These are phyloP conservation scores for Phocoena phocoena DNA, from an alignment of 2,113 vertebrate species.

Conservation along the genomic window DNA sequence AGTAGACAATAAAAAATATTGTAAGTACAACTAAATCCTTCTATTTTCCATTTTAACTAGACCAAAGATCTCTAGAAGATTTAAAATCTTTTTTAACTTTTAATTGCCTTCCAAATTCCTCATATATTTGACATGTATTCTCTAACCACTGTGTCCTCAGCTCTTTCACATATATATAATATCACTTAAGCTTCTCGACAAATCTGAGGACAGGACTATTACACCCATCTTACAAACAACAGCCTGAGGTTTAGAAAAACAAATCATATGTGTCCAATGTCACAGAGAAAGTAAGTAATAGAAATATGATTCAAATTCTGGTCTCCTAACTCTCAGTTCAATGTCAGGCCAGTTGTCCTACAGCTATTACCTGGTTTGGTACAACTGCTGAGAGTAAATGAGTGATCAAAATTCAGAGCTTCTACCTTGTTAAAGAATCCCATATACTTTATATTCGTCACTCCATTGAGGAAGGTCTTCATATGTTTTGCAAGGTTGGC, in stretches of 20 bases:
- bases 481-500: not conserved
- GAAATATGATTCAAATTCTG: not conserved
- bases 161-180: not conserved
- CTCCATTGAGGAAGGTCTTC: not conserved
- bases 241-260: not conserved
- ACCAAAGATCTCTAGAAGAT: constrained; percentile 42
- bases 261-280: not conserved
- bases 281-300: not conserved
- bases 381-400: not conserved
- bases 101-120: constrained; percentile 36
- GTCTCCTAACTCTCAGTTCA: not conserved
- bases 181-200: not conserved
- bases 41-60: constrained; percentile 48
- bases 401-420: constrained; percentile 19
- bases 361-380: not conserved
- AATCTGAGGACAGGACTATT: not conserved
- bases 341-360: not conserved
- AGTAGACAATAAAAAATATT: constrained; percentile 45
- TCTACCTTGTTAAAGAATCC: not conserved
- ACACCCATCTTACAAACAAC: not conserved
- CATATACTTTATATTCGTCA: not conserved
- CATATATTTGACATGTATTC: constrained; percentile 7
- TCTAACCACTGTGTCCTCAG: not conserved
- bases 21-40: constrained; percentile 33
- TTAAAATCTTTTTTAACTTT: constrained; percentile 43